Percentiles rank a stretch among this genome's conserved stretches.
phyloP scores from a whole-genome alignment of 2,888 invertebrate genomes.

The Drosophila colorata region DNA sequence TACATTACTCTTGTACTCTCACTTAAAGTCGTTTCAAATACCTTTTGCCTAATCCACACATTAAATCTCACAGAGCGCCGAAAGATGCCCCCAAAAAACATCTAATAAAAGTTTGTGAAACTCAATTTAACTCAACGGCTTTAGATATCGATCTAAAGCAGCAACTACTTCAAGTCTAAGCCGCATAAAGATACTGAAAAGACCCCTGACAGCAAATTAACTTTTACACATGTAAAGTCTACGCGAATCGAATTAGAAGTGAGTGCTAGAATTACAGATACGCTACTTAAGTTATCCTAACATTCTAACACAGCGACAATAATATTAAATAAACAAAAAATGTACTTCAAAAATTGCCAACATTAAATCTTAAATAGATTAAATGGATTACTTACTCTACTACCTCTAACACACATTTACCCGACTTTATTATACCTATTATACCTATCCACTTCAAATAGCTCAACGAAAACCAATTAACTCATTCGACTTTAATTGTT shows the following conservation, averaged over 20 bases:
- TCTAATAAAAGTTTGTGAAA: constrained; percentile 51
- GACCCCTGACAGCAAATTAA: constrained; percentile 23
- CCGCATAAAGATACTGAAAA: constrained; percentile 32
- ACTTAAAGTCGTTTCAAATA: constrained; percentile 10
- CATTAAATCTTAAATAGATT: too few relatives aligned
- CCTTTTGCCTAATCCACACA: constrained; percentile 33
- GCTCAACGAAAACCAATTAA: constrained; percentile 20
- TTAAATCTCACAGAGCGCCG: constrained; percentile 17
- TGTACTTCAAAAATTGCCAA: too few relatives aligned
- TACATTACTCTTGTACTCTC: neutral
- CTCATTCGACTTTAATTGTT: constrained; percentile 16
- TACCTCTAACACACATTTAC: too few relatives aligned
- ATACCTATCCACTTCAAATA: too few relatives aligned
- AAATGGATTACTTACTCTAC: too few relatives aligned
- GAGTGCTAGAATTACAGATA: neutral
- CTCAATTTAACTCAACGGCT: constrained; percentile 52
- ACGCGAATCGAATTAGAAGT: neutral
- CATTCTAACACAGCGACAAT: too few relatives aligned
- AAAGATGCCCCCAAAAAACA: constrained; percentile 28
- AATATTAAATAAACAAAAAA: too few relatives aligned
- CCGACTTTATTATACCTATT: too few relatives aligned
- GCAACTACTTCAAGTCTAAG: constrained; percentile 39
- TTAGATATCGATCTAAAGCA: constrained; percentile 47
- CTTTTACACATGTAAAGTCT: constrained; percentile 34
- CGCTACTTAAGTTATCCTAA: neutral